Base-by-base conservation (phyloP, 2,888 invertebrate genomes). In the Oeneis ivallda region DNA sequence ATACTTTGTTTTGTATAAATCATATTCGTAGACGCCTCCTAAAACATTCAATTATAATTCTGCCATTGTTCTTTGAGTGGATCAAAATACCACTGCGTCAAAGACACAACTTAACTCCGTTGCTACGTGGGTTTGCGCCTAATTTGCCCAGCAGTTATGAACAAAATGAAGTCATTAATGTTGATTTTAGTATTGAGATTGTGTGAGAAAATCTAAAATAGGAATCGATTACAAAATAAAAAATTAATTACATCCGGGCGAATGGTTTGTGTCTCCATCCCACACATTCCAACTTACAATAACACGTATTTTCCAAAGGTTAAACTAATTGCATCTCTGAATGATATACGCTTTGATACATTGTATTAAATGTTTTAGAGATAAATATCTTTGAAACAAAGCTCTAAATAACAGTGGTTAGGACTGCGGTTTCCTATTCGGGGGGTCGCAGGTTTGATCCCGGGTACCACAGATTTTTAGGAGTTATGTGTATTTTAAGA, bases 291-390 rank as follows among this genome's bases (percentile, higher is more conserved):
- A 41, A 60, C 19, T 60, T 65, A 65, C 54, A 52, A 19, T 53
- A 4, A 19, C 53, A 65, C 43, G 50, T 60, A 19, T 65, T 65
- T 60, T 43, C 53, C 64, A 65, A 60, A 65, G 64, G 64, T 65
- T 49, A 65, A n/a, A 26, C 13, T 39, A 50, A 41, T 52, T 15
- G 52, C 47, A 34, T 64, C 43, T 54, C 54, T 60, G 53, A 39
- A 54, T 47, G 60, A 65, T 43, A 65, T 43, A 65, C 17, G 32
- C 17, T 19, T 26, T 59, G 19, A 41, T 61, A 50, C 19, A 7
- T 43, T 11, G 9, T 11, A 39, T 39, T 10, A 11, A 39, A 39
- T 39, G 39, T 39, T 26, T 26, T 5, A 26, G 26, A 2, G 26
- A 26, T 26, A 26, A 26, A 26, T 1, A 1, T 26, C 5, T 26